Conservation (phyloP, 2,888 invertebrate genomes). For the Pimpla rufipes region DNA sequence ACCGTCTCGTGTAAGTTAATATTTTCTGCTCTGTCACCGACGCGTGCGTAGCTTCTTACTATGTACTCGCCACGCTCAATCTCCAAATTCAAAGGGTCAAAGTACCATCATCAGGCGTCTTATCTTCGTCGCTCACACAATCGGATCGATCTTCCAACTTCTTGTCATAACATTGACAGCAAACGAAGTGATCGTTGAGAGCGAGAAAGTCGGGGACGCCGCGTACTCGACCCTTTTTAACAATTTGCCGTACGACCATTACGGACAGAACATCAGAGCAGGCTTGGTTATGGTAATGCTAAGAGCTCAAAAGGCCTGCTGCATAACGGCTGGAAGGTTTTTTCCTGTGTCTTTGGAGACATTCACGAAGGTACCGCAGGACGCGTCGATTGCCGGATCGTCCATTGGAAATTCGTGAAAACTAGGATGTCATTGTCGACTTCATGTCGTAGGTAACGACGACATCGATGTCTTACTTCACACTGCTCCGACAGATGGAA, state of each 20-base stretch:
- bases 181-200: constrained; percentile 60
- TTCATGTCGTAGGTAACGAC: constrained; percentile 65
- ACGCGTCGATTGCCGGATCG: neutral
- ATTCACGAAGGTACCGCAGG: constrained; percentile 44
- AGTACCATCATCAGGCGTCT: constrained; percentile 58
- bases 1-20: neutral
- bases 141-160: constrained; percentile 60
- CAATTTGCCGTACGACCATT: constrained; percentile 25
- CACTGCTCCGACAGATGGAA: constrained; percentile 67
- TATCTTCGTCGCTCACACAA: constrained; percentile 64
- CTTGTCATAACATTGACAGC: constrained; percentile 63
- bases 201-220: constrained; percentile 47
- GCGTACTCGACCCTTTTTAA: constrained; percentile 58
- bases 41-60: neutral
- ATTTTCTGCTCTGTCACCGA: neutral
- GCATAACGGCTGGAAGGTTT: constrained; percentile 68
- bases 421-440: too few species aligned
- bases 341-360: constrained; percentile 68
- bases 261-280: constrained; percentile 40
- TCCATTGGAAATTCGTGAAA: neutral
- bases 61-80: neutral
- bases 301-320: constrained; percentile 66
- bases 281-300: constrained; percentile 65
- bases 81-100: constrained; percentile 38
- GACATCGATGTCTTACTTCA: constrained; percentile 70